Conservation (phyloP, 2,113 vertebrate genomes). For the Callipepla californica region DNA sequence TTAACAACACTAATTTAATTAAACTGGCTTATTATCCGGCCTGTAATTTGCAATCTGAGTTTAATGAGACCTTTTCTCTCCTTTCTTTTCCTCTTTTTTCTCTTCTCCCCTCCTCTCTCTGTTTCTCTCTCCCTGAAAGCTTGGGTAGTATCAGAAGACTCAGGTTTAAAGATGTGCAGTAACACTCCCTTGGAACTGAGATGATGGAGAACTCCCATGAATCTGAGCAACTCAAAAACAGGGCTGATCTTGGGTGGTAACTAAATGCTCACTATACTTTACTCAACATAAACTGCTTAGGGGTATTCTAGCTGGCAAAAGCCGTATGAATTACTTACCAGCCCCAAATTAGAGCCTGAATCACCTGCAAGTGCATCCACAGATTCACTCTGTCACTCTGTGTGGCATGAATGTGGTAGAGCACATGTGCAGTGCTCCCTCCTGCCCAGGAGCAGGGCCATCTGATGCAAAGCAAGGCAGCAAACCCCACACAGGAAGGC, state of each 20-base stretch:
- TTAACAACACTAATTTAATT: conserved; percentile 34
- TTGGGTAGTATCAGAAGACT: not conserved
- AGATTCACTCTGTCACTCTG: conserved; percentile 9
- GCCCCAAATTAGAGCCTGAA: conserved; percentile 22
- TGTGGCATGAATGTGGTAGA: not conserved
- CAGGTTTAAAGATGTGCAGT: not conserved
- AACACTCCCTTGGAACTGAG: not conserved
- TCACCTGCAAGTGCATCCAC: not conserved
- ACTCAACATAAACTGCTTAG: not conserved
- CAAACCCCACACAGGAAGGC: conserved; percentile 64
- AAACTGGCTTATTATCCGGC: conserved; percentile 23
- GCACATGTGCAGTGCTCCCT: not conserved
- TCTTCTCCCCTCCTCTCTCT: not conserved
- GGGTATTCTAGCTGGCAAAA: not conserved
- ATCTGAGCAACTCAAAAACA: conserved; percentile 21
- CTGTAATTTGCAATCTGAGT: not conserved
- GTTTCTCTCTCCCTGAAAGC: not conserved
- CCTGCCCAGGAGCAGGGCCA: conserved; percentile 54
- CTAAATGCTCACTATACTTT: not conserved
- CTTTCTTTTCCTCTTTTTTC: not conserved
- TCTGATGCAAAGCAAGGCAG: conserved; percentile 55
- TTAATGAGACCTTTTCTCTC: not conserved
- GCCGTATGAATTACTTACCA: not conserved
- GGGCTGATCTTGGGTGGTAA: not conserved
- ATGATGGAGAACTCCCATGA: not conserved